Base-by-base conservation (phyloP, 2,888 invertebrate genomes). In the Disparrhopalites patrizii region DNA sequence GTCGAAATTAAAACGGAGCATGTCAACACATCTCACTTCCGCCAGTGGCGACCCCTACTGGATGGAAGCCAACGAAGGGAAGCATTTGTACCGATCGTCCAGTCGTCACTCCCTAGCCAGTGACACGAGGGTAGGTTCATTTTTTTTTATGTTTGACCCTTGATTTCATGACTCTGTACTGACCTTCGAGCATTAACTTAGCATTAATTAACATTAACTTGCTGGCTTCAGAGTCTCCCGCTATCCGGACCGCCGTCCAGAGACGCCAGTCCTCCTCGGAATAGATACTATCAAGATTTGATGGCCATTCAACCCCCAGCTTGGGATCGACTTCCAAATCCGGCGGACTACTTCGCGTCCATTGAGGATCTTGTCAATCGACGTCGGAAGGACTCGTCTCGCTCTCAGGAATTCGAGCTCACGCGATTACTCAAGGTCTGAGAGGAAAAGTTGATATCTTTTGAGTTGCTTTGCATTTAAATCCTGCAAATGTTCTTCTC, bases 91-190 rank as follows among this genome's bases (percentile, higher is more conserved):
- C 73, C 80, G 85, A 69, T 85, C 86, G n/a, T 82, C 84, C 62
- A 87, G 87, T 77, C 79, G 86, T 65, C 85, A 85, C 72, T 87
- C 87, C 1, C 81, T 86, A 68, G 85, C 85, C 60, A 86, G 86
- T 75, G 87, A 87, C 76, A 85, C 86, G 3, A 84, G 86, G 78
- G 87, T 86, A 78, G 15, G 36, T 36, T 36, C 8, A 36, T 36
- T 36, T 36, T 36, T 15, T 7, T 36, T 36, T 36, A 15, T 36
- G 36, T 36, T 36, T 36, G 7, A 36, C 15, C 8, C n/a, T n/a
- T n/a, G n/a, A n/a, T n/a, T n/a, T n/a, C n/a, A n/a, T n/a, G n/a
- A n/a, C n/a, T n/a, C n/a, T n/a, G n/a, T n/a, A n/a, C n/a, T n/a
- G n/a, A n/a, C n/a, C n/a, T n/a, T n/a, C n/a, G n/a, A n/a, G n/a